Conservation (phyloP, 64 coral and sea anemone species). For the Astreopora myriophthalma region DNA sequence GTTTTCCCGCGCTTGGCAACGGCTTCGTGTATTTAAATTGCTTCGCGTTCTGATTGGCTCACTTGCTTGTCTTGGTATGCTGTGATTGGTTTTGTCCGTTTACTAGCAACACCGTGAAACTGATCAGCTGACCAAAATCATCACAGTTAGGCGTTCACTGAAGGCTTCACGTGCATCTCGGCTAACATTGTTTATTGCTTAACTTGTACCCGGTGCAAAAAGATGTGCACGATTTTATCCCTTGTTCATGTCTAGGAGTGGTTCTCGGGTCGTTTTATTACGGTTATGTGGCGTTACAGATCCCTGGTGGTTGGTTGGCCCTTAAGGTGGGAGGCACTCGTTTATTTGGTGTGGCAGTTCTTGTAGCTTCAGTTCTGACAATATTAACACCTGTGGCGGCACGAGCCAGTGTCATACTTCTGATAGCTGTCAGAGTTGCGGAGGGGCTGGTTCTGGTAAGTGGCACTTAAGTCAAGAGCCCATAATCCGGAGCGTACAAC, state of each 20-base stretch:
- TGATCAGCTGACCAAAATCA: too few species aligned
- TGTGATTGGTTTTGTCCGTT: too few species aligned
- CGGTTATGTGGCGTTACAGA: slow-evolving; percentile 84
- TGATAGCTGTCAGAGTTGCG: slow-evolving; percentile 62
- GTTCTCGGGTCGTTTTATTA: slow-evolving; percentile 92
- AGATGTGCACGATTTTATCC: too few species aligned
- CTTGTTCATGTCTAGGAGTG: slow-evolving; percentile 53
- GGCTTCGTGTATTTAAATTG: too few species aligned
- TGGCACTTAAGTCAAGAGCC: background rate
- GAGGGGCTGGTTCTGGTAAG: slow-evolving; percentile 89
- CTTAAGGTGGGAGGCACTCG: slow-evolving; percentile 84
- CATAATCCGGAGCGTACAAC: background rate
- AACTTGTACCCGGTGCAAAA: too few species aligned
- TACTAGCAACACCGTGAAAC: too few species aligned
- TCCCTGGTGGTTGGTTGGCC: slow-evolving; percentile 81
- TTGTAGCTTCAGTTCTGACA: slow-evolving; percentile 69
- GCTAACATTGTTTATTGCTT: too few species aligned
- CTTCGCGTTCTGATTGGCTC: too few species aligned
- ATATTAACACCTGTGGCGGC: slow-evolving; percentile 72
- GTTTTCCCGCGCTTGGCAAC: too few species aligned
- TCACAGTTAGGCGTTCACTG: too few species aligned
- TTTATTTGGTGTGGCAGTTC: slow-evolving; percentile 73
- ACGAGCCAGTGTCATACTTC: slow-evolving; percentile 50
- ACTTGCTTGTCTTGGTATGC: too few species aligned
- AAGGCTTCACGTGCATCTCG: too few species aligned